Conservation (phyloP, 2,797 vertebrate genomes). For the Euthynnus affinis region DNA sequence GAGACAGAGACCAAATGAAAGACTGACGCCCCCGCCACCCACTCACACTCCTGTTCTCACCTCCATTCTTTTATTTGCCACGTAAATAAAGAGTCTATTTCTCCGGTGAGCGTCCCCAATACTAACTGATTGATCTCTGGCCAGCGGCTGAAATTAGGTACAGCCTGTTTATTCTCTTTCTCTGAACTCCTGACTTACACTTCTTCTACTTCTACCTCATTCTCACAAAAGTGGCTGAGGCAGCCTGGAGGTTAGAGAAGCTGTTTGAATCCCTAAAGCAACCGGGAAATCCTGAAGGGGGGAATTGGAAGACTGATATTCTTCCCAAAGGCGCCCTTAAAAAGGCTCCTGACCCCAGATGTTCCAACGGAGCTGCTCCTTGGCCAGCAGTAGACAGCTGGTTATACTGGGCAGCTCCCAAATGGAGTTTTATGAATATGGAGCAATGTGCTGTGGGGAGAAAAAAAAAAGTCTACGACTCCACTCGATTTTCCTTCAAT, state of each 20-base stretch:
- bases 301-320: slow-evolving; percentile 8
- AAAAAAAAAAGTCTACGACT: too few relatives aligned
- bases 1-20: slow-evolving; percentile 48
- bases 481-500: neutral
- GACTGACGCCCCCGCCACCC: slow-evolving; percentile 8
- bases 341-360: slow-evolving; percentile 10
- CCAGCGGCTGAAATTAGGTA: slow-evolving; percentile 47
- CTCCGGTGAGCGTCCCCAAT: slow-evolving; percentile 26
- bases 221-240: slow-evolving; percentile 27
- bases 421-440: neutral
- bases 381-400: neutral
- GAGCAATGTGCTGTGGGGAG: neutral
- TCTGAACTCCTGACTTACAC: slow-evolving; percentile 10
- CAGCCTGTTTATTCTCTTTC: slow-evolving; percentile 48
- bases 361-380: slow-evolving; percentile 26
- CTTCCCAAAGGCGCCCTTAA: slow-evolving; percentile 3
- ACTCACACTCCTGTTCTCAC: slow-evolving; percentile 27
- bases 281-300: slow-evolving; percentile 5
- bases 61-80: slow-evolving; percentile 44
- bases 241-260: slow-evolving; percentile 29
- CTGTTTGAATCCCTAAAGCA: slow-evolving; percentile 14
- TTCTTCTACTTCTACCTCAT: slow-evolving; percentile 11
- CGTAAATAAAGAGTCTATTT: slow-evolving; percentile 65
- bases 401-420: neutral
- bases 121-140: slow-evolving; percentile 62